Evolutionary conservation across 1,140 invertebrate species (phyloP).

Genomic region (Aphis gossypii): DNA sequence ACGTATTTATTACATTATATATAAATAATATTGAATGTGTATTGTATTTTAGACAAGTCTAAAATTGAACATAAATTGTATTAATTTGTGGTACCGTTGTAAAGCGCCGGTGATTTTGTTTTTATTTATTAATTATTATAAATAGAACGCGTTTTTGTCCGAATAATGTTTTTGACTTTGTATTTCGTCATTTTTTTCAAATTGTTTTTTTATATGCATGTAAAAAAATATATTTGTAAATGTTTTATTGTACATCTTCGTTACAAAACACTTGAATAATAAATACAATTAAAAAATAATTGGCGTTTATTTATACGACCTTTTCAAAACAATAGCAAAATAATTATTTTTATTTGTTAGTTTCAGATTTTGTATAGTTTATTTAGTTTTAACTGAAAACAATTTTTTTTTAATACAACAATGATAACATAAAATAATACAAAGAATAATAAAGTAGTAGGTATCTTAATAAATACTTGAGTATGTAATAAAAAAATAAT

Average conservation of each 20-base stretch:
- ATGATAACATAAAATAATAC: neutral
- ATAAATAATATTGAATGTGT: neutral
- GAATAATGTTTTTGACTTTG: conserved; percentile 47
- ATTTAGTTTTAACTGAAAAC: neutral
- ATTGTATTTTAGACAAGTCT: conserved; percentile 19
- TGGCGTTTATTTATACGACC: neutral
- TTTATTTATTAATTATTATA: conserved; percentile 35
- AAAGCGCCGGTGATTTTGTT: conserved; percentile 37
- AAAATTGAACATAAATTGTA: neutral
- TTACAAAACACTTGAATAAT: conserved; percentile 54
- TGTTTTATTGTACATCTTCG: conserved; percentile 56
- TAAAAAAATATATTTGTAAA: conserved; percentile 57
- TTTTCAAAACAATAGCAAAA: neutral
- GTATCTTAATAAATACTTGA: neutral
- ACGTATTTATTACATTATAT: neutral
- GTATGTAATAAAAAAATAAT: neutral
- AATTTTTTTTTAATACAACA: neutral
- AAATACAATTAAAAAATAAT: conserved; percentile 43
- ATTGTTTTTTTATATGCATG: conserved; percentile 58
- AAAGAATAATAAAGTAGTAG: neutral
- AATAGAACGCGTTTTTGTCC: conserved; percentile 33
- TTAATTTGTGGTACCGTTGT: conserved; percentile 5
- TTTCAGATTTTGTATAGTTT: conserved; percentile 6
- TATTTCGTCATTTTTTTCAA: conserved; percentile 54
- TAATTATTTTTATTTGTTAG: neutral